Base-by-base conservation (phyloP, 2,888 invertebrate genomes). In the Metallyticus violacea region DNA sequence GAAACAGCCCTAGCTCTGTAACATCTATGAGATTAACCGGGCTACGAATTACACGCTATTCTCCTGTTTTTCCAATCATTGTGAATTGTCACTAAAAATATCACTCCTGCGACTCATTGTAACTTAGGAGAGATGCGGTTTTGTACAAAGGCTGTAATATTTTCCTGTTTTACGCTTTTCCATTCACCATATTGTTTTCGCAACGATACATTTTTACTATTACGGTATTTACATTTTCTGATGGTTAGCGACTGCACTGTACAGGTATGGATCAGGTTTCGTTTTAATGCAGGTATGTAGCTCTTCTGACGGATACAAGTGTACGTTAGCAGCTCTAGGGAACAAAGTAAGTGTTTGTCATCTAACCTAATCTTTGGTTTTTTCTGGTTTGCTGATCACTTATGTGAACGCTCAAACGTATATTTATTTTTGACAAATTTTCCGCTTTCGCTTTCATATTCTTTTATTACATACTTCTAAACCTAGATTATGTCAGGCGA, bases 1-100 rank as follows among this genome's bases (percentile, higher is more conserved):
- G 25, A 28, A 83, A 83, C 83, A 82, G 40, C 62, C n/a, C 77
- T 76, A 83, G 26, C 5, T 77, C 28, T 83, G 28, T 77, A 82
- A 27, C 82, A 83, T 77, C 2, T 83, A 77, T 83, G n/a, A 83
- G 83, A 83, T 77, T 83, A 83, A 77, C 76, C 27, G 28, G 7
- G 29, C 76, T 77, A 83, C 77, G 77, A 83, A 83, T 77, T 83
- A 77, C 83, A 83, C 27, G 83, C n/a, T 26, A n/a, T 62, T 62
- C 40, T 9, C n/a, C 76, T 26, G 76, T 28, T n/a, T 77, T 77
- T 77, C 83, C 28, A 83, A 28, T 83, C 83, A 29, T 77, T 83
- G 83, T 26, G 29, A 83, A 77, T 83, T 77, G 83, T 25, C 77
- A 28, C 77, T 29, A 77, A 77, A 83, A 83, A 29, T n/a, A 77